Evolutionary conservation across 1,140 invertebrate species (phyloP).

Genomic region (Spodoptera frugiperda): DNA sequence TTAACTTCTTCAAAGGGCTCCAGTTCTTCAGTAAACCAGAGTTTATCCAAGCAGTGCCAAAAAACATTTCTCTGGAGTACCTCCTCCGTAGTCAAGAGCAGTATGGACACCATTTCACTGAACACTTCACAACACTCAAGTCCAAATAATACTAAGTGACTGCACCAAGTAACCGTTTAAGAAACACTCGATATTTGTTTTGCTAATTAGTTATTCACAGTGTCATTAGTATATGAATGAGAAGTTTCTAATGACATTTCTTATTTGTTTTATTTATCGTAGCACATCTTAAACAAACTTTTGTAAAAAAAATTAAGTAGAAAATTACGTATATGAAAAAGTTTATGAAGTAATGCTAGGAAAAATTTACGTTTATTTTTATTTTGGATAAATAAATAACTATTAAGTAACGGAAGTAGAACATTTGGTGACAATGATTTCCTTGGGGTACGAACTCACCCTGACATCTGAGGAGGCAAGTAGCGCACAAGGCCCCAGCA

Average conservation of each 20-base stretch:
- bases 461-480: slow-evolving; percentile 81
- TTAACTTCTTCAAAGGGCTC: slow-evolving; percentile 82
- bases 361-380: not conserved
- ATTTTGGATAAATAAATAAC: not conserved
- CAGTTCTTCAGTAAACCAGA: slow-evolving; percentile 78
- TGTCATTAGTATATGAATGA: not conserved
- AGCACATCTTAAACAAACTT: not conserved
- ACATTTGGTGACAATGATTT: slow-evolving; percentile 20
- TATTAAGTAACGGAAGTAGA: slow-evolving; percentile 23
- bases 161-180: not conserved
- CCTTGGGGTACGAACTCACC: slow-evolving; percentile 71
- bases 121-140: slow-evolving; percentile 15
- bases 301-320: slow-evolving; percentile 33
- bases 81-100: slow-evolving; percentile 78
- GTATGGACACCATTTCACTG: slow-evolving; percentile 73
- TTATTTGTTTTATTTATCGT: too few relatives aligned
- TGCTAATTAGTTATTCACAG: slow-evolving; percentile 11
- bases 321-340: slow-evolving; percentile 47
- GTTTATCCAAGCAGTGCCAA: slow-evolving; percentile 75
- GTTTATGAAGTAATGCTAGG: too few relatives aligned
- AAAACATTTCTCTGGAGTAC: slow-evolving; percentile 75
- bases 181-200: not conserved
- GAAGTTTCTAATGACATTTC: not conserved
- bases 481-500: slow-evolving; percentile 83
- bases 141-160: slow-evolving; percentile 8